Conservation (phyloP, 2,797 vertebrate genomes). For the Anniella stebbinsi region DNA sequence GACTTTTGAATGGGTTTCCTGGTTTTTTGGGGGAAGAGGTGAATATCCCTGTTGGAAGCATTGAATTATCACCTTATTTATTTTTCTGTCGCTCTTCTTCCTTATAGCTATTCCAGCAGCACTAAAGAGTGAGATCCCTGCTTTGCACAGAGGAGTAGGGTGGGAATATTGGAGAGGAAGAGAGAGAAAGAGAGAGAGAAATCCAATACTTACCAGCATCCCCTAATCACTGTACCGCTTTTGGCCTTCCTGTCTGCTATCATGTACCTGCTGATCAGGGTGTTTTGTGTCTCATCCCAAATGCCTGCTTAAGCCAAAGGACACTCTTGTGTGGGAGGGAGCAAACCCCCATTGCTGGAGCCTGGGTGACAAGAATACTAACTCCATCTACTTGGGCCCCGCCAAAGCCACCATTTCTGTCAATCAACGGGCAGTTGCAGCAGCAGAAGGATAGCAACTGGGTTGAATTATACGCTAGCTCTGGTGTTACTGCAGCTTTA, state of each 20-base stretch:
- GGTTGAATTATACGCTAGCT: slow-evolving; percentile 19
- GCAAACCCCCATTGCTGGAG: slow-evolving; percentile 26
- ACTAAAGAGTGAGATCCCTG: slow-evolving; percentile 5
- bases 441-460: slow-evolving; percentile 30
- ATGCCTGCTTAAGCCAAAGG: slow-evolving; percentile 24
- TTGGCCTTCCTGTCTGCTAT: slow-evolving; percentile 44
- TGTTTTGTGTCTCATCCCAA: slow-evolving; percentile 50
- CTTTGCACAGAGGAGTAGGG: not conserved
- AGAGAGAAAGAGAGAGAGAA: not conserved
- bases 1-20: slow-evolving; percentile 46
- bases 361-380: not conserved
- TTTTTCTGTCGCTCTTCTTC: slow-evolving; percentile 13
- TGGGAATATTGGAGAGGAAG: not conserved
- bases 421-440: slow-evolving; percentile 27
- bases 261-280: slow-evolving; percentile 48
- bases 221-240: slow-evolving; percentile 7
- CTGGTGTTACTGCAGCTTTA: slow-evolving; percentile 22
- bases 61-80: not conserved
- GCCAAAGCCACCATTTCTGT: slow-evolving; percentile 58
- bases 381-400: slow-evolving; percentile 14
- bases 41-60: not conserved
- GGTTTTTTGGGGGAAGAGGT: not conserved
- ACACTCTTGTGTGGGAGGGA: slow-evolving; percentile 3
- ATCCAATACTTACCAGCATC: slow-evolving; percentile 16
- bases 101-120: slow-evolving; percentile 20